Evolutionary conservation across 2,113 vertebrate species (phyloP), one percentile per base, ranked within the genome.

Genomic region (Oophaga pumilio): DNA sequence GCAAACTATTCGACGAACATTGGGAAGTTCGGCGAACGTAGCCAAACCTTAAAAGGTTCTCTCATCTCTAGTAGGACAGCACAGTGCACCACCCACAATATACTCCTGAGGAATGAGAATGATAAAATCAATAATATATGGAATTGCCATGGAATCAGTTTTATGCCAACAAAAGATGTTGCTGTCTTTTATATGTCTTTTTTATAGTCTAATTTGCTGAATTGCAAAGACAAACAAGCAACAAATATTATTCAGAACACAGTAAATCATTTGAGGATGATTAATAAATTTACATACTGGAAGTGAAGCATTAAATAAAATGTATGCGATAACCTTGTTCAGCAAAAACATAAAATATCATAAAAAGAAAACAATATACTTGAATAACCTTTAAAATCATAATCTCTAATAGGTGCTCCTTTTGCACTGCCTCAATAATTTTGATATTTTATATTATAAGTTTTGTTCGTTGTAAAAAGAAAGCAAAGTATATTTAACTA

Each of bases 251-350:
- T 76, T 76, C 73, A 76, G 43, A 76, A 52, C 73, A 49, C 73
- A 76, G 73, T 50, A 76, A 76, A 76, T 76, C 43, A 52, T 76
- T 50, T 76, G 43, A 50, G 18, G 49, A 76, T 76, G 73, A 76
- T 76, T 66, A 52, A 50, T 1, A 50, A 76, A 76, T 76, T 52
- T 76, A 49, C 73, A 76, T 76, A 66, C 22, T 66, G 64, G n/a
- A 76, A 76, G 18, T 52, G 11, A 43, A 50, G 49, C 20, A 76
- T 49, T 76, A 52, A 76, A 76, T n/a, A n/a, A n/a, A 52, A 76
- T 76, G 17, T 49, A 12, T 49, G 10, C 20, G 52, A 76, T 76
- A 20, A 13, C 20, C 73, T 50, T 76, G 33, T 20, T 76, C 49
- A 50, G 73, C 73, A 76, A 50, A 71, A 76, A 76, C 49, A 50